Percentiles rank a stretch among this genome's conserved stretches.
These are phyloP conservation scores for Scomber japonicus DNA, from an alignment of 2,113 vertebrate species.

Conservation along the genomic window DNA sequence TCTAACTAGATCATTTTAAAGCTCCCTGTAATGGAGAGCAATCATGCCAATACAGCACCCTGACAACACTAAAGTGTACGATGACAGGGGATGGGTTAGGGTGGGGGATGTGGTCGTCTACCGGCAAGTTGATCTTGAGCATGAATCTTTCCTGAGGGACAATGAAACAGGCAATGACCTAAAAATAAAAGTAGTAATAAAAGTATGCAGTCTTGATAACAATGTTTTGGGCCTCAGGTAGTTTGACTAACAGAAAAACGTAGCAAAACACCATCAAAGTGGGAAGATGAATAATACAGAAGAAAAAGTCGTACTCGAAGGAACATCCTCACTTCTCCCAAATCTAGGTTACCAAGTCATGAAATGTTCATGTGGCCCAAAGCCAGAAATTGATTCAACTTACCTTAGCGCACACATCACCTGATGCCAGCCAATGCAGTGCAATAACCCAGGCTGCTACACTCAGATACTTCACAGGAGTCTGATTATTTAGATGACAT, in stretches of 20 bases:
- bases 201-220: neutral
- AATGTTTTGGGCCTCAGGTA: neutral
- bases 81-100: neutral
- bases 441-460: too few species aligned
- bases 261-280: conserved; percentile 9
- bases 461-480: too few species aligned
- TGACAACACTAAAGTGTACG: neutral
- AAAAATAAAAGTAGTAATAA: neutral
- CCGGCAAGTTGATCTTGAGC: conserved; percentile 1
- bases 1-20: neutral
- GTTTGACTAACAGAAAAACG: neutral
- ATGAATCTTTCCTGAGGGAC: conserved; percentile 8
- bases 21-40: neutral
- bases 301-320: conserved; percentile 14
- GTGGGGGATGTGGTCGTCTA: neutral
- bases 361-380: conserved; percentile 23
- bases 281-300: conserved; percentile 17
- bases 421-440: neutral
- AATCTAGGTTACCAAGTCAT: conserved; percentile 33
- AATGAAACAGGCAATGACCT: conserved; percentile 12
- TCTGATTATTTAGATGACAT: neutral
- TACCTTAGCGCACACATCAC: conserved; percentile 10
- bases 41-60: neutral
- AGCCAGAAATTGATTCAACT: conserved; percentile 25
- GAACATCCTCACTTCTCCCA: neutral